Evolutionary conservation across 2,797 vertebrate species (phyloP), one percentile per base, ranked within the genome.

Genomic region (Rhincodon typus): DNA sequence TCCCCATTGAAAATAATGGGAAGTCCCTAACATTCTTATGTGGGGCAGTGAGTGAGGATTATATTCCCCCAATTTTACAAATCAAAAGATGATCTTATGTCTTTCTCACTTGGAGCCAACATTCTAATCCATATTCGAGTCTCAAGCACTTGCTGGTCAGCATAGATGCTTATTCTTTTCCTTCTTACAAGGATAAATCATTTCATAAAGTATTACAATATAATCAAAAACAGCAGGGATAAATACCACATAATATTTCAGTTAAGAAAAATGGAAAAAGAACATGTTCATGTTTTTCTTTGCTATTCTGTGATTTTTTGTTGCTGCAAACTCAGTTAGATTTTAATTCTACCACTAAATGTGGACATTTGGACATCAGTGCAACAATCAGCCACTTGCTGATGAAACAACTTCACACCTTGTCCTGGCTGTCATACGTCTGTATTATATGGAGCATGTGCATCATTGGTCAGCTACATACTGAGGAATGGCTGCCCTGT

Each of bases 191-290:
- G 70, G 94, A 95, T 95, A 95, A 95, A 95, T 77, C 70, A 95
- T 95, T 95, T 77, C 94, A 53, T 95, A 95, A 95, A 77, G 72
- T 95, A 95, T 95, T 95, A 95, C 94, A 95, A 95, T 95, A 95
- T 95, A 95, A 95, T 95, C 70, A 77, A 95, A 77, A 95, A 95
- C 94, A 95, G 94, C 69, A 74, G 70, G 94, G 94, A 95, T 95
- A 95, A 95, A 95, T 74, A 95, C 94, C 70, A 94, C 94, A 95
- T 95, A 95, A 95, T 95, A 95, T 95, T 95, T 95, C 69, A 95
- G 94, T 95, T 95, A 53, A 77, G 94, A 77, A 77, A 95, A 94
- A 94, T 50, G 12, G 23, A 46, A 74, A 74, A 95, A 53, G 53
- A 72, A 94, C 93, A 74, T 53, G 38, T 70, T 94, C 91, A 70